Evolutionary conservation across 2,888 invertebrate species (phyloP).

Genomic region (Drosophila greeni): DNA sequence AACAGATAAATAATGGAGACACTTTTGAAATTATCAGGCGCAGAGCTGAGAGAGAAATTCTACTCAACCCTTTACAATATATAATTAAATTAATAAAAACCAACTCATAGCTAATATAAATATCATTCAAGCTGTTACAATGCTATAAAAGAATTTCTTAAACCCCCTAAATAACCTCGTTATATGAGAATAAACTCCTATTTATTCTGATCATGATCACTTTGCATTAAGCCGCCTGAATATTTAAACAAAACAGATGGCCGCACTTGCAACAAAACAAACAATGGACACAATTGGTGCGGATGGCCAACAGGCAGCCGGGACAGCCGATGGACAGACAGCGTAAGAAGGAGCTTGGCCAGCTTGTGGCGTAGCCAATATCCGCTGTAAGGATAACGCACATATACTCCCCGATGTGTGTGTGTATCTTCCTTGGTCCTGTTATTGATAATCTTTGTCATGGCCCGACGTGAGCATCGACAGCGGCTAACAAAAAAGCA

Average conservation of each 20-base stretch:
- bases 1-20: not conserved
- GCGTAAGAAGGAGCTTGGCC: slow-evolving; percentile 16
- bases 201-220: slow-evolving; percentile 1
- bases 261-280: slow-evolving; percentile 5
- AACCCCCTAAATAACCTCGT: not conserved
- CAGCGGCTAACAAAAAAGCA: slow-evolving; percentile 30
- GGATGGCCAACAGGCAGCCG: slow-evolving; percentile 36
- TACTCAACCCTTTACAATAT: not conserved
- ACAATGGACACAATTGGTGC: slow-evolving; percentile 48
- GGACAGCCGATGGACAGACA: slow-evolving; percentile 10
- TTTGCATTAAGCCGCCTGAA: slow-evolving; percentile 12
- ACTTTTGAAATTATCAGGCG: not conserved
- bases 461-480: slow-evolving; percentile 49
- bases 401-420: slow-evolving; percentile 15
- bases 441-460: slow-evolving; percentile 71
- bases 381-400: slow-evolving; percentile 53
- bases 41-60: too few species aligned
- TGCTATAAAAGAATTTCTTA: not conserved
- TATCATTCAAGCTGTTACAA: not conserved
- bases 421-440: slow-evolving; percentile 45
- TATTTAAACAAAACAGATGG: slow-evolving; percentile 3
- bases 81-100: not conserved
- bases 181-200: not conserved
- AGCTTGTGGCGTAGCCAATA: slow-evolving; percentile 60
- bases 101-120: not conserved